Evolutionary conservation across 2,888 invertebrate species (phyloP), one percentile per base, ranked within the genome.

Genomic region (Ommatoiulus sabulosus): DNA sequence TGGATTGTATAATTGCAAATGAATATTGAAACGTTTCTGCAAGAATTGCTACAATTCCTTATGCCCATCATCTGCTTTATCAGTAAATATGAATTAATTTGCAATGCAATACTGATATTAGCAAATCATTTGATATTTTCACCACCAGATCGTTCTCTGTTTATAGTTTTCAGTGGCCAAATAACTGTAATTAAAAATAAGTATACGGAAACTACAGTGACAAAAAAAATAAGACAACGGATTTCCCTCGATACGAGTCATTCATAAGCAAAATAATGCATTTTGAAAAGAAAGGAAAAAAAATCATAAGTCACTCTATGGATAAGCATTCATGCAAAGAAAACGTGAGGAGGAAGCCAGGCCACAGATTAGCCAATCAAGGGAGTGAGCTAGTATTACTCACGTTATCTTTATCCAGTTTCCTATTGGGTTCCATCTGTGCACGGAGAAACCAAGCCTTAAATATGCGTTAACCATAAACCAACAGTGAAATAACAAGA

Each of bases 391-490:
- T 72, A 72, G 44, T 15, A 52, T 24, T 92, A 93, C 96, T 96
- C 95, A 96, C 96, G 94, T 96, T 95, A 93, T 96, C 96, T 93
- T 95, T 95, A 94, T 96, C 96, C 92, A 95, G 94, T 94, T 95
- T 95, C 94, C 96, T 95, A 94, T 96, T 96, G 92, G 96, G 96
- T 94, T 96, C 96, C 96, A 96, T 96, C 96, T 96, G 80, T 84
- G 87, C 87, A 87, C 15, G 43, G 84, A 43, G 46, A 87, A 87
- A 52, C 44, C 86, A 87, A 87, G 87, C 87, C 35, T 85, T 85
- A 46, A 85, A 44, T 85, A 85, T 85, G 85, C 85, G 20, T 44
- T 44, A 85, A 44, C 85, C 44, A 85, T 44, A 85, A 85, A 85
- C 46, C 44, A 44, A 44, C 85, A 44, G 85, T 15, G 44, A 85